phyloP scores from a whole-genome alignment of 2,797 vertebrate species.

The Helarctos malayanus region DNA sequence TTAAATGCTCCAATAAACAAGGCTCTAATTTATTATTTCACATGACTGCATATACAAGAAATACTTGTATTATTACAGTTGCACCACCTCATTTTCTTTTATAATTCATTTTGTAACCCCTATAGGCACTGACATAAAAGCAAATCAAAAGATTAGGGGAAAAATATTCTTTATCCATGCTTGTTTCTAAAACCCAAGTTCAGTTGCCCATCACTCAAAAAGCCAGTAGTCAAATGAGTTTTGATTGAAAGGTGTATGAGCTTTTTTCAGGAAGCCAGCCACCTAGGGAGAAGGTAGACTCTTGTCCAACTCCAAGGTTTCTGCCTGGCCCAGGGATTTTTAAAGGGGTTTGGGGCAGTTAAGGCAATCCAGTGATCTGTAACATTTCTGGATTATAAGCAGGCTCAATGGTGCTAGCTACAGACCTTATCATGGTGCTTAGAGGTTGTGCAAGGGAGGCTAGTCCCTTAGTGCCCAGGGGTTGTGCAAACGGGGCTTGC shows the following conservation, averaged over 20 bases:
- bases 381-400: neutral
- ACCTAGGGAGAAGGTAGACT: neutral
- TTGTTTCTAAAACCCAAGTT: neutral
- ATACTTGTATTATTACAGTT: neutral
- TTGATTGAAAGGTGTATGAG: neutral
- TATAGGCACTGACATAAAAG: neutral
- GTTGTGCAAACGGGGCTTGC: neutral
- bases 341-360: neutral
- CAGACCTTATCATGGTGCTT: neutral
- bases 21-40: neutral
- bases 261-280: neutral
- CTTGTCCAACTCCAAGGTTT: neutral
- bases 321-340: neutral
- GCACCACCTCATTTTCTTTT: neutral
- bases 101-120: neutral
- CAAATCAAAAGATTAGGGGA: neutral
- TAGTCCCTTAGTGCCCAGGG: neutral
- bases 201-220: neutral
- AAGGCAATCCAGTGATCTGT: neutral
- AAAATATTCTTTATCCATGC: neutral
- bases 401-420: neutral
- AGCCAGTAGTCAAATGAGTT: neutral
- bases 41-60: neutral
- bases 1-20: neutral
- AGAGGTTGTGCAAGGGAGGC: neutral